Percentiles rank a stretch among this genome's conserved stretches.
Conservation (phyloP, 2,888 invertebrate genomes). For the Encarsia formosa region DNA sequence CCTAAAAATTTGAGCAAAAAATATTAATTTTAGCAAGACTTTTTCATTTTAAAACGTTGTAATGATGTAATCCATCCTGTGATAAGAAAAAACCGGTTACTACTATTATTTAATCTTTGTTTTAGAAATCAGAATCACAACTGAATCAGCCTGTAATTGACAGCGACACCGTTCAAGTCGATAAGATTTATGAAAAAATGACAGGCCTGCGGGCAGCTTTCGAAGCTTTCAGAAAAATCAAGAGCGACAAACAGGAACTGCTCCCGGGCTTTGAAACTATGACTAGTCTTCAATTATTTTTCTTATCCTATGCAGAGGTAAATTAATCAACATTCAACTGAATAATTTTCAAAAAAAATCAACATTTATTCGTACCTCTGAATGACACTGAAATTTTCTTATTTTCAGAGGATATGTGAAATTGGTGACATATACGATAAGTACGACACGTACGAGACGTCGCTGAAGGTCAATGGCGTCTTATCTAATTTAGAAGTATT, state of each 20-base stretch:
- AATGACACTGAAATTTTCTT: neutral
- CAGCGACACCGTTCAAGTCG: constrained; percentile 21
- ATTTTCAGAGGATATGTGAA: constrained; percentile 23
- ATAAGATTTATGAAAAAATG: constrained; percentile 24
- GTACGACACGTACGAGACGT: constrained; percentile 22
- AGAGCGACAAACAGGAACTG: constrained; percentile 2
- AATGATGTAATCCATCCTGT: too few species aligned
- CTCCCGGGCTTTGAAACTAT: constrained; percentile 19
- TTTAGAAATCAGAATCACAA: constrained; percentile 14
- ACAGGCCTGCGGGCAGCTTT: constrained; percentile 19
- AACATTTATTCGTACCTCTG: too few species aligned
- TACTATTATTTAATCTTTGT: too few species aligned
- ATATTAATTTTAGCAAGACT: too few species aligned
- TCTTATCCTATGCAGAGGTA: constrained; percentile 23
- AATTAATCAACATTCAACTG: neutral
- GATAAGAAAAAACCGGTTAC: too few species aligned
- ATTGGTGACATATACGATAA: constrained; percentile 23
- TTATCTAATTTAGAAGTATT: constrained; percentile 17
- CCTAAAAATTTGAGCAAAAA: neutral
- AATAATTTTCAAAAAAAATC: neutral
- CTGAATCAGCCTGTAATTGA: constrained; percentile 8
- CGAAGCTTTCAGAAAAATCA: constrained; percentile 14
- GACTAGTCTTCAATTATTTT: constrained; percentile 15
- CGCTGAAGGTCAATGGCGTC: constrained; percentile 22
- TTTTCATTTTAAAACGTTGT: too few species aligned